A percentile compares a stretch with the other conserved stretches of the same genome.
Evolutionary conservation across 2,797 vertebrate genomes (phyloP).

Genomic region (Setipinna tenuifilis): DNA sequence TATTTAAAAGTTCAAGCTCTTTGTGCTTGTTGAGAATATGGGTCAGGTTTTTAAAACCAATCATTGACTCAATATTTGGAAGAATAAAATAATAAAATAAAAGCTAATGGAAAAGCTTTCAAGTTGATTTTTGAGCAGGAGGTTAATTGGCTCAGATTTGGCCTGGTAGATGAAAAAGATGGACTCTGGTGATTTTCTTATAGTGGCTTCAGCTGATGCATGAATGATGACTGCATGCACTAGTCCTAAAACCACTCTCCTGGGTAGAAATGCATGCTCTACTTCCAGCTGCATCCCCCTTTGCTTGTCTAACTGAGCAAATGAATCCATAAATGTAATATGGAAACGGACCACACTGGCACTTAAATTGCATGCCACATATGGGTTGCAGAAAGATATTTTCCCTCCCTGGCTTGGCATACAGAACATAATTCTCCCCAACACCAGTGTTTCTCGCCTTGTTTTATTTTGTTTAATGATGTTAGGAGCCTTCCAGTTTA

Average conservation of each 20-base stretch:
- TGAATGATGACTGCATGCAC: slow-evolving; percentile 46
- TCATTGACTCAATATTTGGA: slow-evolving; percentile 51
- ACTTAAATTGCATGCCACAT: not conserved
- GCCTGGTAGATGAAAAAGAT: slow-evolving; percentile 44
- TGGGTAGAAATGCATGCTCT: slow-evolving; percentile 32
- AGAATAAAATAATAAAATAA: slow-evolving; percentile 36
- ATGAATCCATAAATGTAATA: not conserved
- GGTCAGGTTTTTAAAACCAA: slow-evolving; percentile 46
- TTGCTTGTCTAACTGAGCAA: not conserved
- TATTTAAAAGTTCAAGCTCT: slow-evolving; percentile 33
- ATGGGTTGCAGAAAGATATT: not conserved
- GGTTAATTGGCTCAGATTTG: slow-evolving; percentile 54
- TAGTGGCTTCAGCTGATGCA: slow-evolving; percentile 45
- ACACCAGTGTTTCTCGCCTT: not conserved
- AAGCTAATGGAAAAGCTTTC: slow-evolving; percentile 61
- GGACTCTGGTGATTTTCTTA: slow-evolving; percentile 27
- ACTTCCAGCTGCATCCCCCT: not conserved
- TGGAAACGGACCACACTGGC: not conserved
- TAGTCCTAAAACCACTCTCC: slow-evolving; percentile 18
- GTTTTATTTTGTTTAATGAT: not conserved
- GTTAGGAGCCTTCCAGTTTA: slow-evolving; percentile 10
- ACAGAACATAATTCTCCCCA: not conserved
- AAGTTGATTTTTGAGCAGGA: slow-evolving; percentile 57
- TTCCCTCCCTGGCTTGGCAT: not conserved
- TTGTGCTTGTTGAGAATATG: slow-evolving; percentile 44